These are phyloP conservation scores for Aporophyla nigra DNA, from an alignment of 2,888 invertebrate genomes.

Conservation along the genomic window DNA sequence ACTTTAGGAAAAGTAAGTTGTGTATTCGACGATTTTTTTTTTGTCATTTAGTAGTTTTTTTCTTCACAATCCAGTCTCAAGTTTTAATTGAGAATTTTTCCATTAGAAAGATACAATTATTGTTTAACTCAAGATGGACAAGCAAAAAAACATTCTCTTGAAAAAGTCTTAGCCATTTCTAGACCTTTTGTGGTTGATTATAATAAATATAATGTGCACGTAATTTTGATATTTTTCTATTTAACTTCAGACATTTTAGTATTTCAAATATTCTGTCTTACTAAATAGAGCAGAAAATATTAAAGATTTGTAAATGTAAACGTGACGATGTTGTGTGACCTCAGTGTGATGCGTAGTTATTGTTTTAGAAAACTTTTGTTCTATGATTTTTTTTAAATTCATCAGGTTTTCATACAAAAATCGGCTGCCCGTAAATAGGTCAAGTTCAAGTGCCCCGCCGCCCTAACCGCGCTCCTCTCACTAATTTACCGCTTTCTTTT, in stretches of 20 bases:
- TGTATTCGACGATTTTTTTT: neutral
- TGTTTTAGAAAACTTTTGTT: too few relatives aligned
- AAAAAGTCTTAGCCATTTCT: neutral
- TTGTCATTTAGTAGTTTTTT: neutral
- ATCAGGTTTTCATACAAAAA: too few relatives aligned
- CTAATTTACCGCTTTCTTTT: too few relatives aligned
- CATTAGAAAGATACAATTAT: slow-evolving; percentile 19
- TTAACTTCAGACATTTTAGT: slow-evolving; percentile 31
- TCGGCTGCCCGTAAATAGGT: too few relatives aligned
- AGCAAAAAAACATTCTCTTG: neutral
- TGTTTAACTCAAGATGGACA: slow-evolving; percentile 1
- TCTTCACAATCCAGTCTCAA: neutral
- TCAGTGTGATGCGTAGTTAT: too few relatives aligned
- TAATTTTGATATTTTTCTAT: slow-evolving; percentile 10
- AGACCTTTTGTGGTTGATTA: neutral
- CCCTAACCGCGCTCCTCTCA: too few relatives aligned
- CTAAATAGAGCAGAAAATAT: neutral
- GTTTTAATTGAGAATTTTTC: slow-evolving; percentile 14
- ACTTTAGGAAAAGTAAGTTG: neutral
- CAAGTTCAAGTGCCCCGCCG: too few relatives aligned
- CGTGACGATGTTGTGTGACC: too few relatives aligned
- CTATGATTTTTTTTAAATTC: too few relatives aligned
- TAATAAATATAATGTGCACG: slow-evolving; percentile 15
- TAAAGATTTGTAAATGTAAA: slow-evolving; percentile 6
- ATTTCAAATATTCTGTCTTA: slow-evolving; percentile 16